Evolutionary conservation across 2,888 invertebrate species (phyloP).

Genomic region (Thymelicus acteon): DNA sequence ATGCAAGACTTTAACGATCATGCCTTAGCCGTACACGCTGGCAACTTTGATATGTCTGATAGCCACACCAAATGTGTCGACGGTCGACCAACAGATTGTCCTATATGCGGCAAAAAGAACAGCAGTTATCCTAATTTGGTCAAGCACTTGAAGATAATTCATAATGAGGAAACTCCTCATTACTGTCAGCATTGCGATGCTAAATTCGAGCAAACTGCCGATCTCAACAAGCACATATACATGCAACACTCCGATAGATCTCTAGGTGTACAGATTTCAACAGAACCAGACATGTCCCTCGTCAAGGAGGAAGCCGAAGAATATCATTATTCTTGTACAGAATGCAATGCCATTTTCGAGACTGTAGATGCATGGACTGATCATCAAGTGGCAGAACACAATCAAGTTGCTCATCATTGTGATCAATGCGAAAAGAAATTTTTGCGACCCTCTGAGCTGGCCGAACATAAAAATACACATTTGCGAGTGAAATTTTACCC

Average conservation of each 20-base stretch:
- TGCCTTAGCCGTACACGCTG: slow-evolving; percentile 74
- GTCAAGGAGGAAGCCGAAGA: slow-evolving; percentile 81
- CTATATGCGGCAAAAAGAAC: slow-evolving; percentile 83
- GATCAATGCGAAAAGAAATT: slow-evolving; percentile 87
- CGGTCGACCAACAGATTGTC: slow-evolving; percentile 80
- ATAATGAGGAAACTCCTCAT: slow-evolving; percentile 78
- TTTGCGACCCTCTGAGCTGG: slow-evolving; percentile 84
- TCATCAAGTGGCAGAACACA: slow-evolving; percentile 84
- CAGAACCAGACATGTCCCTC: slow-evolving; percentile 72
- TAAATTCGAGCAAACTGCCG: slow-evolving; percentile 82
- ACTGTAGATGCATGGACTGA: slow-evolving; percentile 84
- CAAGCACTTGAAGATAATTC: slow-evolving; percentile 82
- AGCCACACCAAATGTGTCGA: slow-evolving; percentile 75
- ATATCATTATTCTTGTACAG: slow-evolving; percentile 85
- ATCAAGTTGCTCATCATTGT: slow-evolving; percentile 83
- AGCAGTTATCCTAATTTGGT: slow-evolving; percentile 84
- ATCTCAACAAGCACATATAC: slow-evolving; percentile 85
- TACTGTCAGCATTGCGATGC: slow-evolving; percentile 86
- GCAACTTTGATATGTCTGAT: slow-evolving; percentile 71
- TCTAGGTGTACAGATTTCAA: slow-evolving; percentile 55
- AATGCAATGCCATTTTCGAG: slow-evolving; percentile 85
- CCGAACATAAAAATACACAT: slow-evolving; percentile 88
- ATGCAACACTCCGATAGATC: slow-evolving; percentile 82
- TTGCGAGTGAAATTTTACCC: slow-evolving; percentile 87
- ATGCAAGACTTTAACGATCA: slow-evolving; percentile 81